Base-by-base conservation (phyloP, 2,797 vertebrate genomes). In the Pseudopleuronectes americanus region DNA sequence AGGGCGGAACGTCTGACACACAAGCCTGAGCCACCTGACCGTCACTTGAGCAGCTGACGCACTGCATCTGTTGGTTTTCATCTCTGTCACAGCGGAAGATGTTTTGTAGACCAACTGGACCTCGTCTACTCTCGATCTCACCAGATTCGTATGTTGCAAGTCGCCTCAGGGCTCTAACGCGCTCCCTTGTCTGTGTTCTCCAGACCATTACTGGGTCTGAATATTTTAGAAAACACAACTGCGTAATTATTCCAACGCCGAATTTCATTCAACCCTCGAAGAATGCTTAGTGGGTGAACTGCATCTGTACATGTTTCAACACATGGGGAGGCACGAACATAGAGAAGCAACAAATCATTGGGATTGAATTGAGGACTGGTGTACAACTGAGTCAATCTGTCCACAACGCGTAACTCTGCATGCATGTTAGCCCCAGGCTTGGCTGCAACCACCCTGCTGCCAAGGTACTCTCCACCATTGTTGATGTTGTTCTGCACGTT, bases 181-280 rank as follows among this genome's bases (percentile, higher is more conserved):
- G 59, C 1, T 54, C 0, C 1, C 1, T 0, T 0, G 0, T n/a
- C 8, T 6, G 47, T 19, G 1, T 24, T 33, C 4, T 1, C 0
- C 0, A 0, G 0, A 33, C 12, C 16, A 47, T 0, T 4, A 0
- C 0, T 0, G 17, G 49, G 19, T 8, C 0, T 31, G 10, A 33
- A 68, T 31, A 62, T 13, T 24, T 9, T 57, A 23, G 31, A 57
- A 57, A 68, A 75, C 36, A 75, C 72, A 17, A 68, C 0, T 8
- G 38, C 58, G 0, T 19, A n/a, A 9, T 8, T 17, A 0, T 16
- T 8, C 57, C 57, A 59, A 5, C 10, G 3, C 7, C 1, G 10
- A 12, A 59, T 24, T 2, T 5, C 2, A 6, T 9, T 9, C 2
- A 59, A 3, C 2, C 12, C 4, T 8, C 8, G 0, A 1, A 59